Conservation (phyloP, 1,140 invertebrate genomes). For the Macrobrachium nipponense region DNA sequence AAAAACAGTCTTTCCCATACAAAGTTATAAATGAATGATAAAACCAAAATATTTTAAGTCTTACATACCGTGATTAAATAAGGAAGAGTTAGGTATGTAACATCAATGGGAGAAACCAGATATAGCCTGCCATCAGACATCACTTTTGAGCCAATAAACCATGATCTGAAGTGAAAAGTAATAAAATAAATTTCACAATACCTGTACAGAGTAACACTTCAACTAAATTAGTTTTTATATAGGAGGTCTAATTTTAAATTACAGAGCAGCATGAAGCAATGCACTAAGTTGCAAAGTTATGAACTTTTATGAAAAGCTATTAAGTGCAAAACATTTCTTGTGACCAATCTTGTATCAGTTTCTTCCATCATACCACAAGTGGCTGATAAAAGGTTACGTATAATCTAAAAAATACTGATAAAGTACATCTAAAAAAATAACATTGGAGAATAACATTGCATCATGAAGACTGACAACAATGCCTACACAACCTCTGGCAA, state of each 20-base stretch:
- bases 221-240: neutral
- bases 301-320: neutral
- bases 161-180: conserved; percentile 39
- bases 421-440: no score
- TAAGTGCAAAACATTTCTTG: neutral
- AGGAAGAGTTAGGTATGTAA: conserved; percentile 50
- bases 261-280: neutral
- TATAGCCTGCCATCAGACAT: conserved; percentile 55
- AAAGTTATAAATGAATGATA: neutral
- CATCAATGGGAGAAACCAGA: conserved; percentile 40
- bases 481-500: no score
- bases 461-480: no score
- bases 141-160: conserved; percentile 53
- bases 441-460: no score
- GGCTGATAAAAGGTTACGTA: no score
- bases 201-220: neutral
- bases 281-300: neutral
- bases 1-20: neutral
- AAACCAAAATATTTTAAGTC: neutral
- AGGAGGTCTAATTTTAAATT: neutral
- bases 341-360: no score
- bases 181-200: neutral
- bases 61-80: conserved; percentile 53
- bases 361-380: no score
- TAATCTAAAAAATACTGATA: no score